These are phyloP conservation scores for Callipepla californica DNA, from an alignment of 2,113 vertebrate genomes.

Conservation along the genomic window DNA sequence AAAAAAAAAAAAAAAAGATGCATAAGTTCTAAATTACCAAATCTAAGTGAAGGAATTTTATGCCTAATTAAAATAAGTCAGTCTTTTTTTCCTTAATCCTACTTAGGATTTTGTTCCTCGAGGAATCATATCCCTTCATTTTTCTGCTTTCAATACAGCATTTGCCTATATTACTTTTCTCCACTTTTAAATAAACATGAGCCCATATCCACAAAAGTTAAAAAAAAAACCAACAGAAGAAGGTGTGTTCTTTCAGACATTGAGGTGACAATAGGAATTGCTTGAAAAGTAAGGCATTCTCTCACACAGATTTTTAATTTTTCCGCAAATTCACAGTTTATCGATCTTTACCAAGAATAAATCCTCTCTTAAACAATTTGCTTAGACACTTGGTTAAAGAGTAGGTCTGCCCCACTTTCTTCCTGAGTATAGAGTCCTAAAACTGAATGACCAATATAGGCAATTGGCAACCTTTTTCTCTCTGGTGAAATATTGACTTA, in stretches of 20 bases:
- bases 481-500: background rate
- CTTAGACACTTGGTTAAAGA: background rate
- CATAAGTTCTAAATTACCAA: background rate
- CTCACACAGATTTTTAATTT: background rate
- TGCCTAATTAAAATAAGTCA: background rate
- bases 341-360: background rate
- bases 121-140: background rate
- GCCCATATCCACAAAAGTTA: background rate
- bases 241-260: conserved; percentile 5
- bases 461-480: background rate
- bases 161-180: background rate
- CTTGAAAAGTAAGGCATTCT: background rate
- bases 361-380: background rate
- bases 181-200: background rate
- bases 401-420: background rate
- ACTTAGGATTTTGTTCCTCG: background rate
- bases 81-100: background rate
- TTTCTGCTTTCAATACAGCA: background rate
- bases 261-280: conserved; percentile 21
- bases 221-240: background rate
- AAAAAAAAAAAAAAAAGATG: background rate
- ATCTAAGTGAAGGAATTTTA: background rate
- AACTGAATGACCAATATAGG: background rate
- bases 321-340: background rate
- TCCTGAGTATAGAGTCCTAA: background rate